Percentiles rank a stretch among this genome's conserved stretches.
phyloP scores from a whole-genome alignment of 2,797 vertebrate genomes.

The Enteromius argenteus region DNA sequence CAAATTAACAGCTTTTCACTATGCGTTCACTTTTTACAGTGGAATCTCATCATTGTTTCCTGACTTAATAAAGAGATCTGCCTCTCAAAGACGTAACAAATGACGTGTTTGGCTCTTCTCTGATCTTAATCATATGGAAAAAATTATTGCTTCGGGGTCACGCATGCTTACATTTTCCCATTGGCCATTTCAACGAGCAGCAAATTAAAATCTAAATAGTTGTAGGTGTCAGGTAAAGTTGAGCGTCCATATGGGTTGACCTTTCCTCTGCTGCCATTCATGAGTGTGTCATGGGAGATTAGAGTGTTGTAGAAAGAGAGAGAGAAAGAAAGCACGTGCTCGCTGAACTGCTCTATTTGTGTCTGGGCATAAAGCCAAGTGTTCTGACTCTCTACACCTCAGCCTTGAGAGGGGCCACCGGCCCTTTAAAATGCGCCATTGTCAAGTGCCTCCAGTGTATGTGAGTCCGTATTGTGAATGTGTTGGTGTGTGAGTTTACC shows the following conservation, averaged over 20 bases:
- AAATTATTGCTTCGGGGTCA: background rate
- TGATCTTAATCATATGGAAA: slow-evolving; percentile 13
- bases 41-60: background rate
- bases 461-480: background rate
- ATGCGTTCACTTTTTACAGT: background rate
- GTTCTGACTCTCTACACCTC: slow-evolving; percentile 46
- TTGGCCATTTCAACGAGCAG: background rate
- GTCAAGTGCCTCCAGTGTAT: slow-evolving; percentile 15
- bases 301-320: slow-evolving; percentile 29
- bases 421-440: slow-evolving; percentile 54
- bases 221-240: slow-evolving; percentile 26
- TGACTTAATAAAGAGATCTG: background rate
- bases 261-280: slow-evolving; percentile 57
- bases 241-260: slow-evolving; percentile 47
- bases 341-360: slow-evolving; percentile 56
- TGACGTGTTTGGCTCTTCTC: background rate
- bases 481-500: slow-evolving; percentile 27
- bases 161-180: background rate
- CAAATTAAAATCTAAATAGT: slow-evolving; percentile 2
- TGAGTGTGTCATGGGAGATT: slow-evolving; percentile 57
- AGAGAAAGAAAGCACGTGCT: slow-evolving; percentile 58
- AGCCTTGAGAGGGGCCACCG: slow-evolving; percentile 42
- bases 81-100: background rate
- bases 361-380: slow-evolving; percentile 54
- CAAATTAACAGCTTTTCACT: background rate